Base-by-base conservation (phyloP, 2,888 invertebrate genomes). In the Euclidia mi region DNA sequence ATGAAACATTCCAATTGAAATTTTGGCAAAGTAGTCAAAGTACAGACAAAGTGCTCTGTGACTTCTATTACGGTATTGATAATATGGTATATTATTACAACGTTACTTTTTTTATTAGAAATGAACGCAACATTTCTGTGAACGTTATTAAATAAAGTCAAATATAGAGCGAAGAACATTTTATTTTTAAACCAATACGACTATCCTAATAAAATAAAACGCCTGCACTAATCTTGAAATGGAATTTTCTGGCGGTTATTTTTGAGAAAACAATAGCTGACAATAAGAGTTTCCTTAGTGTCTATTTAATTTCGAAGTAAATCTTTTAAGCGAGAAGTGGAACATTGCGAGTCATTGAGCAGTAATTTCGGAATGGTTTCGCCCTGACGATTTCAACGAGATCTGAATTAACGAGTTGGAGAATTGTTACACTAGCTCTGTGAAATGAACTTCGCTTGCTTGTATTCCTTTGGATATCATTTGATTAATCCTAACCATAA, bases 331-430 rank as follows among this genome's bases (percentile, higher is more conserved):
- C 52, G 51, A 60, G 46, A 47, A 38, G 51, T 50, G 71, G 83
- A 87, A 88, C 71, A 74, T 78, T 78, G 70, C 76, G 79, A 88
- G 86, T 88, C 88, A 87, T 79, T 77, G 78, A 83, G 63, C 77
- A 79, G 80, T 87, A 82, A 87, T 89, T 88, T 87, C 66, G 71
- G 64, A 79, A 82, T 84, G 84, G 83, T 79, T n/a, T 81, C 83
- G 80, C 83, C 79, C 80, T 84, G 87, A 85, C 87, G 83, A 84
- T 84, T 85, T 79, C 82, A 79, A 83, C 84, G 78, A 82, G 83
- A 80, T 84, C 81, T 82, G 83, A 85, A 85, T 86, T 84, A 86
- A 83, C 81, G 83, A 84, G 79, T 78, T 77, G 61, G 55, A 59
- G 43, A 66, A 75, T 71, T 66, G 67, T 71, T 66, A 64, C 60